Conservation (phyloP, 2,888 invertebrate species). For the Julus scandinavius region DNA sequence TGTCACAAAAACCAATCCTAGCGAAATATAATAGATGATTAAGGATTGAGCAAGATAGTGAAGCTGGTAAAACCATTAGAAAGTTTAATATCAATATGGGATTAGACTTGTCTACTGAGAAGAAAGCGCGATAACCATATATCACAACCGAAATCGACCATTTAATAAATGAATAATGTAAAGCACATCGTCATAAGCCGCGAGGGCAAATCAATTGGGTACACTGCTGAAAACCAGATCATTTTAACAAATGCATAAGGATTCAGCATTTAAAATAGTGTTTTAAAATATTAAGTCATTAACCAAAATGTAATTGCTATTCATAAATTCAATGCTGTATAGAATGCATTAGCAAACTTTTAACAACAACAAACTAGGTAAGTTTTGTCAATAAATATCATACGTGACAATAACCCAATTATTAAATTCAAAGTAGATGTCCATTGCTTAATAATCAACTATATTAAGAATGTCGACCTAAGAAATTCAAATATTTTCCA, state of each 20-base stretch:
- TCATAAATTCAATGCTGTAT: too few relatives aligned
- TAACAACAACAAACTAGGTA: too few relatives aligned
- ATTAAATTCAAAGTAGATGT: too few relatives aligned
- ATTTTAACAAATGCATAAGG: too few relatives aligned
- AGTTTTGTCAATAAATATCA: too few relatives aligned
- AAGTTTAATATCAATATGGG: constrained; percentile 36
- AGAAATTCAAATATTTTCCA: background rate
- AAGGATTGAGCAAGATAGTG: constrained; percentile 31
- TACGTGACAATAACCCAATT: too few relatives aligned
- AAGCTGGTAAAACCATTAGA: constrained; percentile 36
- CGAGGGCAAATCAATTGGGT: background rate
- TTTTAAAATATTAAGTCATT: too few relatives aligned
- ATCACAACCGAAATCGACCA: constrained; percentile 26
- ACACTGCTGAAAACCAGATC: background rate
- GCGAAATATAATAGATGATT: constrained; percentile 38
- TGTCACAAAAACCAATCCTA: constrained; percentile 35
- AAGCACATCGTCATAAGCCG: background rate
- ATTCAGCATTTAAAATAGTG: too few relatives aligned
- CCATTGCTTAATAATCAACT: too few relatives aligned
- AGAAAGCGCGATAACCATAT: constrained; percentile 18
- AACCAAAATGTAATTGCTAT: too few relatives aligned
- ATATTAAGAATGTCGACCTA: background rate
- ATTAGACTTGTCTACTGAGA: constrained; percentile 13
- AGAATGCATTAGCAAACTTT: too few relatives aligned
- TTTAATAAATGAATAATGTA: constrained; percentile 31